Evolutionary conservation across 2,797 vertebrate species (phyloP), one percentile per base, ranked within the genome.

Genomic region (Anguilla anguilla): DNA sequence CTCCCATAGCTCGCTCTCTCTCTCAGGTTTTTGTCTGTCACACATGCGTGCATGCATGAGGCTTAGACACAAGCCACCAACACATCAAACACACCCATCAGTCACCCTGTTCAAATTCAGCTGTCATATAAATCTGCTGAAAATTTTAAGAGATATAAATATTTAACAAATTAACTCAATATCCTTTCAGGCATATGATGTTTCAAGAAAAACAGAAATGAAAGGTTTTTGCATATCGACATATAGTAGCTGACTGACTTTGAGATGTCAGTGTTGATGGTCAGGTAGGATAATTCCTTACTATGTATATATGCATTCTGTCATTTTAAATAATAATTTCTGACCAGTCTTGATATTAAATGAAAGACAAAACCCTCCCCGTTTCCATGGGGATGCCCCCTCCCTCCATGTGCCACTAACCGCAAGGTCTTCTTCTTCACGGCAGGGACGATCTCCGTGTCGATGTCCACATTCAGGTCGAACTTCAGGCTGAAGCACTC

Each of bases 401-500:
- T 4, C 22, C 83, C 31, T 39, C n/a, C 35, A 28, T 31, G 15
- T 43, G 9, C 0, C 2, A 89, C 93, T 96, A 89, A 99, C 98
- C 97, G 96, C 89, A 99, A 92, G 0, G 97, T 97, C 92, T 98
- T 99, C 96, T 98, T 99, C 95, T 98, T 99, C 93, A 97, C 91
- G 0, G 98, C 98, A 0, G 98, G 98, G 6, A 99, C 97, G 0
- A 99, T 98, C 93, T 99, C 98, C 0, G 96, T 97, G 93, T 97
- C 97, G 0, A 97, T 94, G 92, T 98, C 96, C 4, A 98, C 90
- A 0, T 92, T 96, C 86, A 99, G 96, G 94, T 99, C 98, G 6
- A 99, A 99, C 94, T 98, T 99, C 43, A 99, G 95, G 89, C 97
- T 99, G 96, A 99, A 99, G 91, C 97, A 99, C 93, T 99, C 98